Base-by-base conservation (phyloP, 2,797 vertebrate genomes). In the Epinephelus coioides region DNA sequence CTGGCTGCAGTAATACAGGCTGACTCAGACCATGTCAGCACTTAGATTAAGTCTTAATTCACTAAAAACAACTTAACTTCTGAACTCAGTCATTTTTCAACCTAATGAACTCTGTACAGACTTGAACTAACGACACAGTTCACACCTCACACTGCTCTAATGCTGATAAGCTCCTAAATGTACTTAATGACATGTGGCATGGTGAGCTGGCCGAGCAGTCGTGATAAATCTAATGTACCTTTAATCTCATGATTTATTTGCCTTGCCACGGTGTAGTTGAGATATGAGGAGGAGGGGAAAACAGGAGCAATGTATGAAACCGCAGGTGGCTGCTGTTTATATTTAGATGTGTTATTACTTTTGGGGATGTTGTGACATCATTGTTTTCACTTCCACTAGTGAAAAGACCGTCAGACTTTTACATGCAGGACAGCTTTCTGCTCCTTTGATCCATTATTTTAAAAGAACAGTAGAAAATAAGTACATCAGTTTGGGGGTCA, bases 401-500 rank as follows among this genome's bases (percentile, higher is more conserved):
- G 38, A 65, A 50, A 64, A 10, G 27, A 46, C 19, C 1, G 15
- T 69, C 25, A 64, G 54, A 81, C 62, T 47, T 78, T 40, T 51
- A 62, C 34, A 23, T 44, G 44, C 46, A 8, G 43, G 11, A 3
- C 60, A 47, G 63, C 44, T 55, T 44, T 76, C 44, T 65, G 65
- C 51, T 78, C 30, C 19, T n/a, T 19, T n/a, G 27, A 78, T 83
- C 64, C 63, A 75, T 79, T 78, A 81, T 78, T 84, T 73, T 63
- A 65, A 84, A 73, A 79, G 55, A 83, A 18, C 55, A 75, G 43
- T 59, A 23, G 65, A 34, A 43, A 82, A 73, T 81, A 83, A 87
- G 84, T 78, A 34, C 74, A 55, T 90, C 76, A 88, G 69, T 87
- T 73, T 82, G 59, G 73, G 40, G 84, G 83, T 90, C 77, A 86